Evolutionary conservation across 2,797 vertebrate species (phyloP).

Genomic region (Tarsius wallacei): DNA sequence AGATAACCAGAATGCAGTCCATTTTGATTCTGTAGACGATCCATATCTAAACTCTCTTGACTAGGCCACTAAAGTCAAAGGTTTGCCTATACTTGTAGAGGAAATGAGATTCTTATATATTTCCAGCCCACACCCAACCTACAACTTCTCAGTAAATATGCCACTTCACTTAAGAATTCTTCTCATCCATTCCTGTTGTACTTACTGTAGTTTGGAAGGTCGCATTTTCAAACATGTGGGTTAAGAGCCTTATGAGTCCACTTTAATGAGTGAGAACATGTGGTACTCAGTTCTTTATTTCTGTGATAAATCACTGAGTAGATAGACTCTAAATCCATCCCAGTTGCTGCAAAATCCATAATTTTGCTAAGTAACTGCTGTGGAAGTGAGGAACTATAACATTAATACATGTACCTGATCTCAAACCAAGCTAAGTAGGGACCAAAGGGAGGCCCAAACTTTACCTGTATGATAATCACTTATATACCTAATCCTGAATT

Average conservation of each 20-base stretch:
- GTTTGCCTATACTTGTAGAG: neutral
- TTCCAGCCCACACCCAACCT: neutral
- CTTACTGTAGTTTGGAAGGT: neutral
- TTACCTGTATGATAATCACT: too few relatives aligned
- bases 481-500: too few relatives aligned
- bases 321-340: too few relatives aligned
- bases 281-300: too few relatives aligned
- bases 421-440: too few relatives aligned
- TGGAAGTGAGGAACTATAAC: too few relatives aligned
- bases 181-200: neutral
- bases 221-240: neutral
- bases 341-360: too few relatives aligned
- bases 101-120: neutral
- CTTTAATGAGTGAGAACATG: too few relatives aligned
- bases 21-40: neutral
- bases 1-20: neutral
- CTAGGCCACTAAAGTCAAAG: neutral
- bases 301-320: too few relatives aligned
- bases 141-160: neutral
- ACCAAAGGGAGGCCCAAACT: too few relatives aligned
- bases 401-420: too few relatives aligned
- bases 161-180: neutral
- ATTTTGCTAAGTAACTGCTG: too few relatives aligned
- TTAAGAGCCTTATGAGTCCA: neutral
- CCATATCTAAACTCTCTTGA: neutral